Conservation (phyloP, 2,888 invertebrate genomes). For the Leptothorax acervorum region DNA sequence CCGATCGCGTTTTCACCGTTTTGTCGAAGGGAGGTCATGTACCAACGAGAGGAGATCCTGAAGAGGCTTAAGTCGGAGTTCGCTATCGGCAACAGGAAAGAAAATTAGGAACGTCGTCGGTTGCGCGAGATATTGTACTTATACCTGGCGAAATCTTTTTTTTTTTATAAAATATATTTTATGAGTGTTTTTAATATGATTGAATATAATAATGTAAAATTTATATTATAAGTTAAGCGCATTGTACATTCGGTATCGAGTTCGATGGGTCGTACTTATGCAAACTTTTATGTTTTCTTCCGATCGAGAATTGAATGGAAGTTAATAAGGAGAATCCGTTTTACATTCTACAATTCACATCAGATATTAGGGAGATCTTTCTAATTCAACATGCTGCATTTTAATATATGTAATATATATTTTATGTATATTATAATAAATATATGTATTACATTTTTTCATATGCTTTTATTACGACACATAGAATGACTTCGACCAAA, state of each 20-base stretch:
- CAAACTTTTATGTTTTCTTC: background rate
- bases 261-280: background rate
- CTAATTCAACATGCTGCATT: background rate
- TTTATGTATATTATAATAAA: background rate
- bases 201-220: background rate
- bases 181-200: background rate
- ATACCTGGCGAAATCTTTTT: background rate
- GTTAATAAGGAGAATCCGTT: background rate
- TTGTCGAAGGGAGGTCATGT: slow-evolving; percentile 87
- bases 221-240: background rate
- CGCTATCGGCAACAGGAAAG: slow-evolving; percentile 42
- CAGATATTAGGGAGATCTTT: background rate
- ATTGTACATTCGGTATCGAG: no score
- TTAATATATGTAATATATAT: background rate
- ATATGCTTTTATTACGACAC: background rate
- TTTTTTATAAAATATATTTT: background rate
- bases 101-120: background rate
- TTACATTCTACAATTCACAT: background rate
- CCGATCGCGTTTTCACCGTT: slow-evolving; percentile 87
- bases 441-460: background rate
- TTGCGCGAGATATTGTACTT: background rate
- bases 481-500: background rate
- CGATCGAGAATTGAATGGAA: background rate
- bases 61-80: slow-evolving; percentile 79
- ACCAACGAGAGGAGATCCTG: slow-evolving; percentile 85